Percentiles rank a stretch among this genome's conserved stretches.
Conservation (phyloP, 2,797 vertebrate genomes). For the Lepus townsendii region DNA sequence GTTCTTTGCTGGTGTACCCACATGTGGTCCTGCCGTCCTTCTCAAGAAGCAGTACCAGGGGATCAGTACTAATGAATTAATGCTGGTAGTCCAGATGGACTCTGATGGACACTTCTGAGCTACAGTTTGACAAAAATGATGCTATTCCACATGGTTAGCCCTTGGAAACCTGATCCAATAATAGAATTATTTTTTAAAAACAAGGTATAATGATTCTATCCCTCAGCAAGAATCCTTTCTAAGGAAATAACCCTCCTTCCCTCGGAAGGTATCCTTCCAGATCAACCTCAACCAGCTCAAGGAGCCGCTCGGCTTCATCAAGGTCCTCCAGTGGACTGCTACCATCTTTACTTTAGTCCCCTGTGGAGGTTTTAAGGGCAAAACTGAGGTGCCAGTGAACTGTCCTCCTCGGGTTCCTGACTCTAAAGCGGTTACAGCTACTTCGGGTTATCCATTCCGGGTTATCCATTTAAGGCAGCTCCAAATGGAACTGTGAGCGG, state of each 20-base stretch:
- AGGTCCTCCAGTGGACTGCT: constrained; percentile 88
- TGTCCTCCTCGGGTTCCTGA: constrained; percentile 83
- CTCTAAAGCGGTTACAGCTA: constrained; percentile 90
- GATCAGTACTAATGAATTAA: background rate
- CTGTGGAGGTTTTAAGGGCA: constrained; percentile 93
- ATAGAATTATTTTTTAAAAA: background rate
- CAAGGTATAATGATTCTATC: background rate
- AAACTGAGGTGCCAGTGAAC: constrained; percentile 89
- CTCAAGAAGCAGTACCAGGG: constrained; percentile 24
- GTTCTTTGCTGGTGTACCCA: constrained; percentile 9
- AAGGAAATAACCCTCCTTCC: background rate
- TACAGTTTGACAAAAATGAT: background rate
- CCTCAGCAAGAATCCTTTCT: constrained; percentile 36
- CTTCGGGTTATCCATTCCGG: constrained; percentile 95
- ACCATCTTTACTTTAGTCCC: constrained; percentile 95
- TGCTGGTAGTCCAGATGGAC: background rate
- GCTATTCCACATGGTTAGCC: background rate
- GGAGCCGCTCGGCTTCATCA: too few species aligned
- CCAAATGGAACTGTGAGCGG: constrained; percentile 67
- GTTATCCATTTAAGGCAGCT: constrained; percentile 77
- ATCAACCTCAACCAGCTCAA: too few species aligned
- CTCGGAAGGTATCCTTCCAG: too few species aligned
- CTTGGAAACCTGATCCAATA: background rate
- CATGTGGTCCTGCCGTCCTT: background rate
- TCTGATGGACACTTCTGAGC: background rate